Evolutionary conservation across 2,888 invertebrate genomes (phyloP), one percentile per base, ranked within the genome.

Genomic region (Blera fallax): DNA sequence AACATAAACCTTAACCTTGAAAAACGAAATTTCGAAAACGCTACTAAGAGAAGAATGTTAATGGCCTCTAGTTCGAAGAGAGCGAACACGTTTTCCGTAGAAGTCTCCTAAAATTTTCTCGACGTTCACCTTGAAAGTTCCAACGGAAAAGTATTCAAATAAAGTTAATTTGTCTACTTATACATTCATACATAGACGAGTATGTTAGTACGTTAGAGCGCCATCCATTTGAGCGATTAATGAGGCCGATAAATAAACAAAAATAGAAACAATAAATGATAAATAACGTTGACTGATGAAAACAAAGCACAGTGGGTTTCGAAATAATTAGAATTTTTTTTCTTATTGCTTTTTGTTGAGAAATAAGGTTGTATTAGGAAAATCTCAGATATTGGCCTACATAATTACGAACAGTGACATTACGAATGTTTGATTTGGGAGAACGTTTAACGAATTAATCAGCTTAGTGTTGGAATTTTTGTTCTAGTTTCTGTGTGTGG

Each of bases 231-330:
- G 27, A 8, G 29, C 52, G 27, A 52, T 52, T 52, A 52, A 52
- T 52, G 52, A 14, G 14, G 14, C 52, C 52, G 52, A 52, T 52
- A 27, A 52, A 29, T 52, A 52, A 52, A 27, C 5, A 52, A 29
- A 52, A 52, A 52, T 52, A 52, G 67, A 52, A 52, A 40, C 67
- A 52, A 52, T 67, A 52, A 40, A 16, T 40, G 50, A 67, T 37
- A 67, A 54, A 67, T 54, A 67, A 32, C 32, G 6, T 40, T 37
- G n/a, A 11, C 40, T 24, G 24, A n/a, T 60, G 43, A 62, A 43
- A n/a, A 50, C 14, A 14, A 65, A 50, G 65, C 24, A n/a, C 34
- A 16, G 14, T 3, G 10, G 11, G 34, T 11, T 18, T 65, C 48
- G 14, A 5, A 40, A 40, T 40, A 40, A 40, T 11, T 37, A 8